Percentiles rank a stretch among this genome's conserved stretches.
phyloP scores from a whole-genome alignment of 2,888 invertebrate genomes.

The Cancer borealis region DNA sequence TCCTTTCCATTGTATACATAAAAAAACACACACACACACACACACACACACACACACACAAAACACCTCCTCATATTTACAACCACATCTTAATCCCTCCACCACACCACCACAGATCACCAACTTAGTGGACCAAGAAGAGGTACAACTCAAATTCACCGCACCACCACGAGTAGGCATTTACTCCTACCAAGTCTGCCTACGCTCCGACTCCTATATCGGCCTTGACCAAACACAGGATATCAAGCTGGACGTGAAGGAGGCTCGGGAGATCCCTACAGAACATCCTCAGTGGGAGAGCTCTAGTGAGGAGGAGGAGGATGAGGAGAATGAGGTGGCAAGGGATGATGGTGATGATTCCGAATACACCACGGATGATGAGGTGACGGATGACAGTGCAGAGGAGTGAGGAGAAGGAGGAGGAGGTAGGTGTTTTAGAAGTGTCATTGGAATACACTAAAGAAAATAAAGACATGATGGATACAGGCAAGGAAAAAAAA shows the following conservation, averaged over 20 bases:
- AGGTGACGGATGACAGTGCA: slow-evolving; percentile 79
- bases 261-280: slow-evolving; percentile 93
- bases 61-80: not conserved
- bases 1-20: not conserved
- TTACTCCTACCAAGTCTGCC: slow-evolving; percentile 86
- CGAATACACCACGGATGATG: slow-evolving; percentile 86
- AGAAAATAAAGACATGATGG: not conserved
- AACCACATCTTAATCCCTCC: not conserved
- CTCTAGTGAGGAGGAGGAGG: slow-evolving; percentile 93
- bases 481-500: not conserved
- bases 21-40: not conserved
- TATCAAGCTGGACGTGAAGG: slow-evolving; percentile 98
- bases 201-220: slow-evolving; percentile 97
- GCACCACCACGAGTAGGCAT: slow-evolving; percentile 96
- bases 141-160: slow-evolving; percentile 96
- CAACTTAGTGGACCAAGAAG: slow-evolving; percentile 92
- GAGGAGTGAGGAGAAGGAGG: slow-evolving; percentile 60
- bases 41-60: not conserved
- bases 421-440: not conserved
- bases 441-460: not conserved
- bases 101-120: slow-evolving; percentile 86
- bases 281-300: slow-evolving; percentile 99
- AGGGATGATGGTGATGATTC: slow-evolving; percentile 83
- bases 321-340: slow-evolving; percentile 80
- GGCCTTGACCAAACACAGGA: slow-evolving; percentile 97